Conservation (phyloP, 1,140 invertebrate species). For the Phortica variegata region DNA sequence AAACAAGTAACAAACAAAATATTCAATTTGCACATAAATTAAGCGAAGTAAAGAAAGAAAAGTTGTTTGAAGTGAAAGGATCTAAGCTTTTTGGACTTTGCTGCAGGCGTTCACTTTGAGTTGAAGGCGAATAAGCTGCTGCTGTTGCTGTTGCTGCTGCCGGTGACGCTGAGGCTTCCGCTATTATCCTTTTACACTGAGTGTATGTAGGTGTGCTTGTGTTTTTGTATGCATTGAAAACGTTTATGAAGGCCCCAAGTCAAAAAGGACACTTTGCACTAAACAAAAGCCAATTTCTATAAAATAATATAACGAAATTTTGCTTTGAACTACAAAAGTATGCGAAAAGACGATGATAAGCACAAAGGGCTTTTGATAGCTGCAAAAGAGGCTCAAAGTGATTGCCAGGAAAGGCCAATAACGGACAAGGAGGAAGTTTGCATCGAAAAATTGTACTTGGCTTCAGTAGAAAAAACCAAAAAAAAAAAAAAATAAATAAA, state of each 20-base stretch:
- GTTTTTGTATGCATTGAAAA: no score
- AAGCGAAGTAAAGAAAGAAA: neutral
- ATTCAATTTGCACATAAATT: conserved; percentile 42
- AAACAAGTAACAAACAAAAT: neutral
- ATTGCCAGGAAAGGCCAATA: neutral
- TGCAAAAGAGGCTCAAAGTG: neutral
- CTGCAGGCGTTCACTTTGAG: no score
- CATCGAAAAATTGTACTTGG: no score
- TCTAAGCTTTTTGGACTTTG: neutral
- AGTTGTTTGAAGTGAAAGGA: conserved; percentile 2
- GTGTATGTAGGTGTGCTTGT: no score
- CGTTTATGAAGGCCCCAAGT: no score
- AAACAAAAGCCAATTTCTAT: conserved; percentile 28
- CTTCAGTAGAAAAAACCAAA: no score
- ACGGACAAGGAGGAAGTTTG: no score
- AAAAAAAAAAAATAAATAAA: no score
- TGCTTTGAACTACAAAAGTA: no score
- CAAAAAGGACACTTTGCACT: no score
- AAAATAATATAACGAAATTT: conserved; percentile 30
- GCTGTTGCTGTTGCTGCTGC: neutral
- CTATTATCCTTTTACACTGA: neutral
- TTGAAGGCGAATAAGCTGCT: no score
- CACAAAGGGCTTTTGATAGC: neutral
- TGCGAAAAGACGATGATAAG: no score
- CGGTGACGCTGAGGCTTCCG: neutral